A percentile compares a stretch with the other conserved stretches of the same genome.
These are phyloP conservation scores for Arnoldichthys spilopterus DNA, from an alignment of 2,797 vertebrate genomes.

Conservation along the genomic window DNA sequence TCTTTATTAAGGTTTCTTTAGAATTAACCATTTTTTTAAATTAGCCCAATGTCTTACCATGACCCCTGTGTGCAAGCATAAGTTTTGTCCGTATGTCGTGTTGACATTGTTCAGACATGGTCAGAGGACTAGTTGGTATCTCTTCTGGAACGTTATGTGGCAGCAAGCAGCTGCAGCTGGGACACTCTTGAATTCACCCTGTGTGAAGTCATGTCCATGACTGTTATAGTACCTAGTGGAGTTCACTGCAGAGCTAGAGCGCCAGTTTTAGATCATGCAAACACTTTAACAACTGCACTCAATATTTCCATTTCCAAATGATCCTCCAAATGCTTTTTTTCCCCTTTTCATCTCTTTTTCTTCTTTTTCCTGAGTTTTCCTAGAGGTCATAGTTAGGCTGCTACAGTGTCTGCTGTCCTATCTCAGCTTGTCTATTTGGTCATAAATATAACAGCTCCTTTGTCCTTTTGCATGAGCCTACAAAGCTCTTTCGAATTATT, in stretches of 20 bases:
- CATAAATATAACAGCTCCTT: slow-evolving; percentile 32
- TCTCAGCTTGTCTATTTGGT: slow-evolving; percentile 44
- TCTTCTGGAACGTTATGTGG: slow-evolving; percentile 20
- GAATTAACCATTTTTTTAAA: neutral
- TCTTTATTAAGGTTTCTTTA: neutral
- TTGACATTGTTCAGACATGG: slow-evolving; percentile 25
- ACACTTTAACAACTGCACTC: slow-evolving; percentile 65
- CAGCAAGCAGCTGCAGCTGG: slow-evolving; percentile 74
- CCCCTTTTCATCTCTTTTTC: slow-evolving; percentile 37
- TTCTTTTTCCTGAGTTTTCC: slow-evolving; percentile 25
- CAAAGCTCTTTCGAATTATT: neutral
- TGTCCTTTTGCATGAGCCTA: slow-evolving; percentile 4
- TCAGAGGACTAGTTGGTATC: slow-evolving; percentile 32
- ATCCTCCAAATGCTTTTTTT: slow-evolving; percentile 63
- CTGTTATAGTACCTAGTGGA: slow-evolving; percentile 40
- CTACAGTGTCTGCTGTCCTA: slow-evolving; percentile 43
- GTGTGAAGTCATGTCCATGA: slow-evolving; percentile 77
- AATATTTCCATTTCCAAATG: slow-evolving; percentile 72
- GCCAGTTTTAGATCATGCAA: slow-evolving; percentile 43
- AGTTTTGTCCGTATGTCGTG: neutral
- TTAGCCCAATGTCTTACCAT: neutral
- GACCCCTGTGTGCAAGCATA: neutral
- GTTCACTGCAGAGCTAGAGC: slow-evolving; percentile 42
- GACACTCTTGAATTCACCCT: slow-evolving; percentile 77
- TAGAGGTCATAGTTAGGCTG: slow-evolving; percentile 52